Evolutionary conservation across 2,888 invertebrate species (phyloP), one percentile per base, ranked within the genome.

Genomic region (Cyrtodaria siliqua): DNA sequence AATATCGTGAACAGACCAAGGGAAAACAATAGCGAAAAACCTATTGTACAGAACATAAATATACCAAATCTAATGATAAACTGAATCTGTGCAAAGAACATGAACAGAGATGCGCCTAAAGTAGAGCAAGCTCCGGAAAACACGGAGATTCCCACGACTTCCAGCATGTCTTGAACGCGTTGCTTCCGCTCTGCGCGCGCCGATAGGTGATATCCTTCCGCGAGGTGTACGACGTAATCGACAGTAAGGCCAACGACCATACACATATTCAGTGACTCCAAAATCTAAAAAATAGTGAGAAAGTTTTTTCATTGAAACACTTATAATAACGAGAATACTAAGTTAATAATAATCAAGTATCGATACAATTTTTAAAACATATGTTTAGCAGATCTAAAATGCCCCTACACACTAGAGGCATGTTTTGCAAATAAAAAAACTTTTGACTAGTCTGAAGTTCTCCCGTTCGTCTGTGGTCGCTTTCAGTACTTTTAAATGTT

Each of bases 251-350:
- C 91, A 18, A 89, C 89, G 3, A 91, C 90, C 70, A 91, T 83
- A 6, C 87, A 88, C 77, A 91, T 82, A 73, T 91, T 91, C n/a
- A 91, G 67, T 0, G 91, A 89, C 69, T 91, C 91, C 57, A 91
- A 59, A 6, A 91, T 64, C 88, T 88, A 80, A 18, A 74, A 72
- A 3, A 6, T n/a, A n/a, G n/a, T n/a, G n/a, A n/a, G n/a, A n/a
- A n/a, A n/a, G n/a, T n/a, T n/a, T n/a, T n/a, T n/a, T n/a, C n/a
- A n/a, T n/a, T n/a, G n/a, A n/a, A n/a, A n/a, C n/a, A n/a, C n/a
- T n/a, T n/a, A n/a, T n/a, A n/a, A n/a, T n/a, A n/a, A n/a, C n/a
- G n/a, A n/a, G n/a, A n/a, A n/a, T n/a, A n/a, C n/a, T n/a, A n/a
- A n/a, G n/a, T n/a, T n/a, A n/a, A n/a, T n/a, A n/a, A n/a, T n/a